phyloP scores from a whole-genome alignment of 2,113 vertebrate genomes.

The Pipa parva region DNA sequence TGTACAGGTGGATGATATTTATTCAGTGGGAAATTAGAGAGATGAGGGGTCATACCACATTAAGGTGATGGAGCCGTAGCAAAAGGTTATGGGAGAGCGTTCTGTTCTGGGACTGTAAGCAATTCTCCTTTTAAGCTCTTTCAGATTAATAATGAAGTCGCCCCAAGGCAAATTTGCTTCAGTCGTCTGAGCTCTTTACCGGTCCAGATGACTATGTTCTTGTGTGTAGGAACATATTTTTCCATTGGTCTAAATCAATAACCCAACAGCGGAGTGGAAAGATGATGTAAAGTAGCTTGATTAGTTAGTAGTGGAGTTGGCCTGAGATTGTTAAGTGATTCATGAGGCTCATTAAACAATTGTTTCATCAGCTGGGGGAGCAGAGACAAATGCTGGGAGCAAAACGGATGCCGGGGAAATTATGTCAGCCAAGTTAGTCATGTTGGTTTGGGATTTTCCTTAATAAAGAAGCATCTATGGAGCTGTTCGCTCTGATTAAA shows the following conservation, averaged over 20 bases:
- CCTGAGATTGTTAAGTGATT: conserved; percentile 7
- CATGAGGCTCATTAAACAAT: conserved; percentile 25
- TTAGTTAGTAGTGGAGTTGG: too few relatives aligned
- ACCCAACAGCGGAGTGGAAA: neutral
- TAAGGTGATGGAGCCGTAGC: neutral
- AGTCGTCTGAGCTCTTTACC: neutral
- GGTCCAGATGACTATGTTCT: neutral
- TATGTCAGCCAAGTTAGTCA: neutral
- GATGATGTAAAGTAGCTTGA: neutral
- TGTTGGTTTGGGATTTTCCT: neutral
- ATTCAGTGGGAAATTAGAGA: too few relatives aligned
- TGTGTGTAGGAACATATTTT: neutral
- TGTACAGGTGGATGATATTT: too few relatives aligned
- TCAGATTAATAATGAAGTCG: neutral
- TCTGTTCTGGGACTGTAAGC: neutral
- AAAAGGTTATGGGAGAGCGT: neutral
- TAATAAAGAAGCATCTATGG: neutral
- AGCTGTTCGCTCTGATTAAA: too few relatives aligned
- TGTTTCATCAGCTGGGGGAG: conserved; percentile 23
- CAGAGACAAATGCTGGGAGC: conserved; percentile 9
- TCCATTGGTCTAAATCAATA: neutral
- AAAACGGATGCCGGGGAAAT: conserved; percentile 18
- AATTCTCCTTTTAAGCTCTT: neutral
- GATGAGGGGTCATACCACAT: too few relatives aligned
- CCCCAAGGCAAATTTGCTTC: neutral